Evolutionary conservation across 2,797 vertebrate species (phyloP), one percentile per base, ranked within the genome.

Genomic region (Alca torda): DNA sequence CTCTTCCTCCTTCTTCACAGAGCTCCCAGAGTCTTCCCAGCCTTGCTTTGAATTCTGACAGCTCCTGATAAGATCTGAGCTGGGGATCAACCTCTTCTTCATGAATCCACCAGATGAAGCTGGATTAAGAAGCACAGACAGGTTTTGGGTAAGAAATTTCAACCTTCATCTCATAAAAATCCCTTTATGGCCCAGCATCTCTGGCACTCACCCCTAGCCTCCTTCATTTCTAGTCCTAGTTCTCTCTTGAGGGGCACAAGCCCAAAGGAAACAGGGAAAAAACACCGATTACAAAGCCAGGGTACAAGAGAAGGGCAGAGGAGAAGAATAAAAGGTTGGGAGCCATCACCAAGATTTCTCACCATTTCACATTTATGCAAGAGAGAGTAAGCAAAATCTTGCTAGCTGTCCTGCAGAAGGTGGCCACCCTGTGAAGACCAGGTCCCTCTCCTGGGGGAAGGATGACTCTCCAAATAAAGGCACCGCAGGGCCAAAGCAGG

Each of bases 41-140:
- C 63, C 54, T 74, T 95, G 91, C 16, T 93, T 78, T 7, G 72
- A 37, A 80, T 68, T 94, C 73, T 97, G 97, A 97, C 97, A 98
- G 72, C 94, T 94, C 8, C 4, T 92, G 51, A 92, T 77, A 73
- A 98, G 35, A 39, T 97, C 97, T 24, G 97, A 82, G 41, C 85
- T 96, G 46, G 93, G 96, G 15, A 98, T 41, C 20, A 98, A 90
- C 85, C 93, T 95, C 93, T 96, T 98, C 90, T 95, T 98, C 1
- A 3, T 1, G 24, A 39, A 77, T 41, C 82, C 64, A 39, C 89
- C 81, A 68, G 96, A 82, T 1, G 76, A 64, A 11, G 63, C 98
- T 98, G 80, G 16, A 39, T 51, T 64, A 51, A 85, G 84, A 80
- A 91, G 63, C 14, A 87, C 26, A 94, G 63, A 51, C 4, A 50